Base-by-base conservation (phyloP, 2,113 vertebrate species). In the Pollimyrus isidori region DNA sequence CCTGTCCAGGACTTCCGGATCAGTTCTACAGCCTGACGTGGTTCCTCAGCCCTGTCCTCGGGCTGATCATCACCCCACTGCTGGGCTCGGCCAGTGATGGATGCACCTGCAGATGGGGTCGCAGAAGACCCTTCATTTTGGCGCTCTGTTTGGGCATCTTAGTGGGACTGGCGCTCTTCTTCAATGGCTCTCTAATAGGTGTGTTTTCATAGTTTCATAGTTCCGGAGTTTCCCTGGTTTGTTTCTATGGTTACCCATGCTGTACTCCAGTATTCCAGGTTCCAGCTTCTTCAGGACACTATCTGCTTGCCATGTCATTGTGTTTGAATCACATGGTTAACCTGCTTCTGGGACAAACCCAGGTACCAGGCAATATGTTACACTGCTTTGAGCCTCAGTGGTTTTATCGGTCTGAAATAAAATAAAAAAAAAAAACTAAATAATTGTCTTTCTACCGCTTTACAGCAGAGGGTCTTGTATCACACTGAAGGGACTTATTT, bases 11-110 rank as follows among this genome's bases (percentile, higher is more conserved):
- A 9, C 84, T 86, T 50, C 84, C 84, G 11, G 84, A 92, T 93
- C 97, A 99, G 93, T 99, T 99, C 96, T 98, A 99, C 97, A 99
- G 98, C 91, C 96, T 99, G 93, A 98, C 98, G 0, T 99, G 98
- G 98, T 98, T 99, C 96, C 97, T 99, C 89, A 99, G 98, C 93
- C 98, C 98, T 0, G 95, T 99, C 91, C 96, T 99, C 5, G 98
- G 97, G 89, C 95, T 99, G 93, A 96, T 99, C 92, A 99, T 98
- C 95, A 98, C 98, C 4, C 98, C 98, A 0, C 94, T 99, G 91
- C 99, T 99, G 0, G 98, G 98, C 87, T 99, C 98, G 0, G 98
- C 98, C 42, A 99, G 98, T 23, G 98, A 99, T 94, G 98, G 97
- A 92, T 99, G 98, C 93, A 97, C 98, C 0, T 95, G 99, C 92